phyloP scores from a whole-genome alignment of 2,888 invertebrate species.

The Entomobrya multifasciata region DNA sequence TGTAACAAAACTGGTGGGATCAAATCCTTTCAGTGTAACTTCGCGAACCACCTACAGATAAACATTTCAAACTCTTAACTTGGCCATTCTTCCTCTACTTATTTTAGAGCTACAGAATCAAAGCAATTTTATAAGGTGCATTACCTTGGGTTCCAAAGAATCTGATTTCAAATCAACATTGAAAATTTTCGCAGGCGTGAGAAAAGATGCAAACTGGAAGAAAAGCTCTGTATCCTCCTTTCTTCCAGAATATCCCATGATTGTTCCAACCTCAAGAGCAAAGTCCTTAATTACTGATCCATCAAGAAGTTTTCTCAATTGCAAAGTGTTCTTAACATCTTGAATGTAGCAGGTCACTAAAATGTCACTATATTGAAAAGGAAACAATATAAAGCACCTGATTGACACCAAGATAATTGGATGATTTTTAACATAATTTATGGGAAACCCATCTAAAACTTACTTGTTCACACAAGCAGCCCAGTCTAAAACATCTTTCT shows the following conservation, averaged over 20 bases:
- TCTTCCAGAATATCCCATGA: conserved; percentile 92
- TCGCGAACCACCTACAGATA: conserved; percentile 89
- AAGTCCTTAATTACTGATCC: conserved; percentile 89
- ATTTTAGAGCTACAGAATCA: not conserved
- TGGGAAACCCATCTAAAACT: too few relatives aligned
- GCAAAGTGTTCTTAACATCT: conserved; percentile 96
- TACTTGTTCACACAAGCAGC: conserved; percentile 88
- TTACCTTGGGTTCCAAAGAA: conserved; percentile 84
- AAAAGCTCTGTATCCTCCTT: conserved; percentile 94
- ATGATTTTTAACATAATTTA: too few relatives aligned
- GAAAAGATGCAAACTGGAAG: conserved; percentile 96
- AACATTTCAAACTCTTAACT: not conserved
- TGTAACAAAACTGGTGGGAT: conserved; percentile 89
- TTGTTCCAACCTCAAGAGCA: conserved; percentile 92
- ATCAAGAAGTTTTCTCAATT: conserved; percentile 88
- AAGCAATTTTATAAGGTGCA: conserved; percentile 57
- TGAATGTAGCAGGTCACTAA: conserved; percentile 93
- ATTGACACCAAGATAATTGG: too few relatives aligned
- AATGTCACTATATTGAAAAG: conserved; percentile 84
- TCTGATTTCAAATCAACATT: conserved; percentile 87
- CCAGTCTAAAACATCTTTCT: conserved; percentile 94
- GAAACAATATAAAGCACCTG: not conserved
- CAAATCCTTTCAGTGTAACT: conserved; percentile 92
- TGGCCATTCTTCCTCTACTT: not conserved
- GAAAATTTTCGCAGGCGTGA: conserved; percentile 94